Conservation (phyloP, 1,140 invertebrate genomes). For the Phthorimaea operculella region DNA sequence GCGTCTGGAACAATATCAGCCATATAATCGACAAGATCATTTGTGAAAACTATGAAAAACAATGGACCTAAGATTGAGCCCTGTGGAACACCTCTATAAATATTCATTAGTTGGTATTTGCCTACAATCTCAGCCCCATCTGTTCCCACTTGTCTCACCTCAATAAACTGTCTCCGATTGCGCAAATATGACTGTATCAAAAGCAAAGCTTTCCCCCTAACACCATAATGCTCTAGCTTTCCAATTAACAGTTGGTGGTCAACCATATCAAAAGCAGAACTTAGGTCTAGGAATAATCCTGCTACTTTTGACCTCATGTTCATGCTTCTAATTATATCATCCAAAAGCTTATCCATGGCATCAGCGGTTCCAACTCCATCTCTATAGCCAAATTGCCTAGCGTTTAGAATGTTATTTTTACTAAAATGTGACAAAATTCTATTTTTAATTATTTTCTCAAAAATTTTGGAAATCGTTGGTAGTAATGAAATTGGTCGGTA, state of each 20-base stretch:
- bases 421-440: neutral
- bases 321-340: neutral
- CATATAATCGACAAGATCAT: neutral
- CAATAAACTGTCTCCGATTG: conserved; percentile 5
- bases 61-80: conserved; percentile 4
- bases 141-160: neutral
- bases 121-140: neutral
- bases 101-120: neutral
- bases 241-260: neutral
- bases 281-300: conserved; percentile 2
- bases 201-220: neutral
- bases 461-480: conserved; percentile 4
- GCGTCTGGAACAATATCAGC: neutral
- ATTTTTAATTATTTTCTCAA: conserved; percentile 6
- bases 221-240: conserved; percentile 6
- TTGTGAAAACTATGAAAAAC: conserved; percentile 1
- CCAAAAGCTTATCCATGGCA: neutral
- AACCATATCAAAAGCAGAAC: conserved; percentile 5
- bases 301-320: conserved; percentile 4
- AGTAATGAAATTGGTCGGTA: neutral
- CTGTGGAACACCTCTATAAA: neutral
- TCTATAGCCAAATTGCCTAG: neutral
- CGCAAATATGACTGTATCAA: neutral
- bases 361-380: neutral
- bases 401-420: neutral